Evolutionary conservation across 2,888 invertebrate species (phyloP).

Genomic region (Cynaeus angustus): DNA sequence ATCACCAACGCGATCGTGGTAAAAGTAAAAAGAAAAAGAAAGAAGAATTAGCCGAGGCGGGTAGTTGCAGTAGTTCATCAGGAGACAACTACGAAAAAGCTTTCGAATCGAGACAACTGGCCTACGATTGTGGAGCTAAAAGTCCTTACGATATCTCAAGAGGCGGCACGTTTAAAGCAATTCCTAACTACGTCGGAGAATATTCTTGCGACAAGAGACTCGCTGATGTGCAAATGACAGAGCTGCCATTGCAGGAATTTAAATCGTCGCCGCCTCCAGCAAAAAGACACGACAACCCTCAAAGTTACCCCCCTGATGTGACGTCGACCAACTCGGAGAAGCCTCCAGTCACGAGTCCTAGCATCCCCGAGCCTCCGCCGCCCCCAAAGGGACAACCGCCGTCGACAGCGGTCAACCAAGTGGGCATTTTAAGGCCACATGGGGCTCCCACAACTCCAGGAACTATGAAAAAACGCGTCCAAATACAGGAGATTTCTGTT

Average conservation of each 20-base stretch:
- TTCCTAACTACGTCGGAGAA: slow-evolving; percentile 76
- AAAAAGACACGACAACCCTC: slow-evolving; percentile 69
- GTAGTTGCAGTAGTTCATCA: slow-evolving; percentile 79
- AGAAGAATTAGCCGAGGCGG: slow-evolving; percentile 84
- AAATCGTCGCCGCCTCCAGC: slow-evolving; percentile 75
- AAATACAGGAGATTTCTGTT: slow-evolving; percentile 94
- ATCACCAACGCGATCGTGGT: slow-evolving; percentile 84
- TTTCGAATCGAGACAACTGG: slow-evolving; percentile 57
- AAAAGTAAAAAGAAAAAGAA: slow-evolving; percentile 80
- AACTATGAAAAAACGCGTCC: slow-evolving; percentile 90
- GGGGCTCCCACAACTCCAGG: slow-evolving; percentile 80
- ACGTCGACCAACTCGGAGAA: slow-evolving; percentile 67
- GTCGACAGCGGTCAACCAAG: slow-evolving; percentile 68
- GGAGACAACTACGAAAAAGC: slow-evolving; percentile 77
- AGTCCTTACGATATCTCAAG: slow-evolving; percentile 73
- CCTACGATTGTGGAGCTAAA: slow-evolving; percentile 65
- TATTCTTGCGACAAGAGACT: slow-evolving; percentile 78
- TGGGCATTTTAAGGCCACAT: slow-evolving; percentile 78
- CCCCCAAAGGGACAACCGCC: slow-evolving; percentile 76
- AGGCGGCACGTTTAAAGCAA: slow-evolving; percentile 75
- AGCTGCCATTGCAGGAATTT: slow-evolving; percentile 79
- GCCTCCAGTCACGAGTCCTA: slow-evolving; percentile 65
- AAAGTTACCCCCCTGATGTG: slow-evolving; percentile 70
- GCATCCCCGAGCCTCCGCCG: slow-evolving; percentile 78
- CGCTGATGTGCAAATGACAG: slow-evolving; percentile 77